Evolutionary conservation across 1,140 invertebrate genomes (phyloP), one percentile per base, ranked within the genome.

Genomic region (Fopius arisanus): DNA sequence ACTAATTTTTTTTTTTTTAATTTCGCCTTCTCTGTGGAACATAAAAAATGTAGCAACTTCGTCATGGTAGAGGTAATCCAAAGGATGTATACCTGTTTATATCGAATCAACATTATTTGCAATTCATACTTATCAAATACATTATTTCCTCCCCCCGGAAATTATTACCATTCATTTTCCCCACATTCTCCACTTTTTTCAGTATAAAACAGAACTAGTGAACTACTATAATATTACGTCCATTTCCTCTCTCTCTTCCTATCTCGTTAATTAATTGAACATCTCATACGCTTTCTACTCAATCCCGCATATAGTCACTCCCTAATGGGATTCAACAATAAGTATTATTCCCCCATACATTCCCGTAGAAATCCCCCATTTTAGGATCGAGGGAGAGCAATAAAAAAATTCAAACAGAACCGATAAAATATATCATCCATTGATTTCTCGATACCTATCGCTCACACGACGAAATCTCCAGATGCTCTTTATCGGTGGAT

Each of bases 151-250:
- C 26, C 23, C 23, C 21, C 23, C 54, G 54, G 21, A 59, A 59
- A 26, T 59, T 59, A 59, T 59, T 59, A 26, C 12, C 23, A 59
- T 59, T 28, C 10, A 59, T 59, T 59, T 59, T 59, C 54, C 19
- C 3, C 10, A 51, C 10, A 26, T 14, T 59, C 14, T 28, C 23
- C 26, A 59, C 19, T 23, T 54, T 59, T 48, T n/a, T 16, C 43
- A 3, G 3, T 48, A n/a, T n/a, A n/a, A 48, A 48, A 37, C 33
- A 37, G n/a, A n/a, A n/a, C n/a, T 48, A 48, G 37, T 29, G 37
- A 54, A 67, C 40, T 37, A 48, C 41, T 73, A n/a, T n/a, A 73
- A 73, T 62, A 67, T 73, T 59, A 54, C 62, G 62, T 37, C 40
- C 43, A 21, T 7, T 40, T 33, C 40, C 66, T 67, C 41, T 72